These are phyloP conservation scores for Pomatostomus ruficeps DNA, from an alignment of 2,113 vertebrate species.

Conservation along the genomic window DNA sequence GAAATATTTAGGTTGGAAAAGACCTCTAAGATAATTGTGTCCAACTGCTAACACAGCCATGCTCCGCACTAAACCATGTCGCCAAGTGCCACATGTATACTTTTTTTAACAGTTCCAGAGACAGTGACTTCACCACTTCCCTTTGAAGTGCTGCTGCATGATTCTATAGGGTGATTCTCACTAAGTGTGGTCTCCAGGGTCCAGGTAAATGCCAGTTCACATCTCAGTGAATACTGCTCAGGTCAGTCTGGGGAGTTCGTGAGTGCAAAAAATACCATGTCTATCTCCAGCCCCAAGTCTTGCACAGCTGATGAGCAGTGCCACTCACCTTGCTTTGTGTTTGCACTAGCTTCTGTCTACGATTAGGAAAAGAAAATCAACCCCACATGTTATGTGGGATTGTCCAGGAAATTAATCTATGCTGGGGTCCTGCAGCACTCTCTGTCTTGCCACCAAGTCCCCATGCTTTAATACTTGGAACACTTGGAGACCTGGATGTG, in stretches of 20 bases:
- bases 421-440: background rate
- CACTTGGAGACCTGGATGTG: rapidly evolving
- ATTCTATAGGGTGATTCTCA: background rate
- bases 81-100: background rate
- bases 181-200: background rate
- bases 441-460: background rate
- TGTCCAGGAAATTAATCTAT: background rate
- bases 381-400: background rate
- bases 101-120: background rate
- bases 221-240: background rate
- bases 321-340: background rate
- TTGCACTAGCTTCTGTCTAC: background rate
- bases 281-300: background rate
- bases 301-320: too few species aligned
- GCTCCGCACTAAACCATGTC: background rate
- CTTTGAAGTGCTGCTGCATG: background rate
- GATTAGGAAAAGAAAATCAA: background rate
- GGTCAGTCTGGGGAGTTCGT: background rate
- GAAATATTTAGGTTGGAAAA: background rate
- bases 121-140: background rate
- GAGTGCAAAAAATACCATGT: background rate
- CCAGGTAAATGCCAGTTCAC: background rate
- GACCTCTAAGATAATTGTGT: background rate
- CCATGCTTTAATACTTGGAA: background rate
- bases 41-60: background rate